A percentile compares a stretch with the other conserved stretches of the same genome.
Conservation (phyloP, 2,888 invertebrate species). For the Ophraella communa region DNA sequence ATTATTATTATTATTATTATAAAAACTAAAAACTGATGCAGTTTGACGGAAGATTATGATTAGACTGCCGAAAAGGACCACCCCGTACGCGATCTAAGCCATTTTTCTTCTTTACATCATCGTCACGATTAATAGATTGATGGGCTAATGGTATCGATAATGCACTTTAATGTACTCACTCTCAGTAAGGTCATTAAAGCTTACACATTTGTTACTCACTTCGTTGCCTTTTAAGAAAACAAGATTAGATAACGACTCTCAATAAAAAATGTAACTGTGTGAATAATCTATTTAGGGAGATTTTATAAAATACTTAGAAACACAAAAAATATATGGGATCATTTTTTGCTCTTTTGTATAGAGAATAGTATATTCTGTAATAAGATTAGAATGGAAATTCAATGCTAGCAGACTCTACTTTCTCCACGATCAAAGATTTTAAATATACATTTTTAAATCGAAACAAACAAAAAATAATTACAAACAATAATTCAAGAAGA, state of each 20-base stretch:
- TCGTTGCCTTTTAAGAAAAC: slow-evolving; percentile 27
- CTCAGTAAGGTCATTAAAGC: slow-evolving; percentile 40
- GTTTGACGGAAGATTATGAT: neutral
- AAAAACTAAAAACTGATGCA: neutral
- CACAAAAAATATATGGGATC: no score
- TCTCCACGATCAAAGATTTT: no score
- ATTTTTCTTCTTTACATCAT: slow-evolving; percentile 42
- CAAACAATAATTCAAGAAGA: no score
- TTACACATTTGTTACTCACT: slow-evolving; percentile 36
- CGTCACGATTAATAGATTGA: slow-evolving; percentile 51
- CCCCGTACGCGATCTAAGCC: slow-evolving; percentile 9
- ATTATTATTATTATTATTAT: no score
- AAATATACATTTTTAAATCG: no score
- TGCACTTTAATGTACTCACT: slow-evolving; percentile 45
- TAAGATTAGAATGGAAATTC: no score
- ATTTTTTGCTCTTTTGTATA: no score
- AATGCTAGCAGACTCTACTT: no score
- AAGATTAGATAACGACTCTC: neutral
- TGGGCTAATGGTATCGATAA: slow-evolving; percentile 46
- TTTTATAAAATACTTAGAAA: neutral
- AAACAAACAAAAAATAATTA: no score
- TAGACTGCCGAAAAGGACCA: neutral
- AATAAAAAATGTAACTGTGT: neutral
- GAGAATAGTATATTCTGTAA: no score
- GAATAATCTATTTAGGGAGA: neutral